Evolutionary conservation across 2,797 vertebrate genomes (phyloP).

Genomic region (Trachops cirrhosus): DNA sequence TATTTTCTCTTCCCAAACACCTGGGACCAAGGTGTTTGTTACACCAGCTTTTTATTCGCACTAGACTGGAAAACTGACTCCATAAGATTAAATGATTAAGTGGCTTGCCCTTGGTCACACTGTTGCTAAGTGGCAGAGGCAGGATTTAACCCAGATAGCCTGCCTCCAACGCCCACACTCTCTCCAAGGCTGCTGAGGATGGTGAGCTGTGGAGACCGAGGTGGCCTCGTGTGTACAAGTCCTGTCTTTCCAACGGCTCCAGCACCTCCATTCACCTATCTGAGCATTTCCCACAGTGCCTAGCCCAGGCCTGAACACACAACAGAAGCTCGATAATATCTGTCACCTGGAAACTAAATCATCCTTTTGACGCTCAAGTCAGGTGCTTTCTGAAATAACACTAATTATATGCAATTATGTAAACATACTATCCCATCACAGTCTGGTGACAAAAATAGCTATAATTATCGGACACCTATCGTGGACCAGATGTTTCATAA

Average conservation of each 20-base stretch:
- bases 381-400: constrained; percentile 31
- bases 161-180: neutral
- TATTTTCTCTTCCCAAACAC: constrained; percentile 15
- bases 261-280: neutral
- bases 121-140: neutral
- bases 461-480: neutral
- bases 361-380: constrained; percentile 17
- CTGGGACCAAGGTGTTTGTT: neutral
- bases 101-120: neutral
- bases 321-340: neutral
- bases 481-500: neutral
- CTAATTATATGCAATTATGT: neutral
- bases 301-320: neutral
- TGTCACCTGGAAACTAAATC: constrained; percentile 23
- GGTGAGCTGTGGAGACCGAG: neutral
- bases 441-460: neutral
- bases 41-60: neutral
- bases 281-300: neutral
- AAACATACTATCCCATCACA: neutral
- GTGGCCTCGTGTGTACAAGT: neutral
- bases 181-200: neutral
- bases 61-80: constrained; percentile 1
- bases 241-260: neutral
- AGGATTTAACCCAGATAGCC: neutral
- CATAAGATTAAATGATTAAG: neutral